Conservation (phyloP, 1,140 invertebrate genomes). For the Bursaphelenchus mucronatus region DNA sequence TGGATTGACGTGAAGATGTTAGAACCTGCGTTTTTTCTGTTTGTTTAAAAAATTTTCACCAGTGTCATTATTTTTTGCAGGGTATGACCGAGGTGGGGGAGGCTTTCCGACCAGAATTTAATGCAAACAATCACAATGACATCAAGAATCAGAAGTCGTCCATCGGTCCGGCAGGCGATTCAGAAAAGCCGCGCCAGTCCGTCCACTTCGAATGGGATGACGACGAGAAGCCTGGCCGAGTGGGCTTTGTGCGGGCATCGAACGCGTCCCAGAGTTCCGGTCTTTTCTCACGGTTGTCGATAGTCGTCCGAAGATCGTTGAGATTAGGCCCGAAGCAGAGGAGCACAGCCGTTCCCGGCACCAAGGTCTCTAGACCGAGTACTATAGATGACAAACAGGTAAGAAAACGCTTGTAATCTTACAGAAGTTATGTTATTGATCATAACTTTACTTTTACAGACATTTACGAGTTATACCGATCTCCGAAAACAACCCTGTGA, state of each 20-base stretch:
- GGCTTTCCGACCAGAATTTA: too few relatives aligned
- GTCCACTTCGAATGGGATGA: too few relatives aligned
- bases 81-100: too few relatives aligned
- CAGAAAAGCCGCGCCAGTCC: too few relatives aligned
- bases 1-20: too few relatives aligned
- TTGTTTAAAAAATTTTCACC: too few relatives aligned
- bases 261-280: slow-evolving; percentile 14
- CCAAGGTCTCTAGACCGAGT: neutral
- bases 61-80: too few relatives aligned
- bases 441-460: slow-evolving; percentile 16
- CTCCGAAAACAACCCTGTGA: slow-evolving; percentile 29
- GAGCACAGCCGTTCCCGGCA: slow-evolving; percentile 5
- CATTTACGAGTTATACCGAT: slow-evolving; percentile 28
- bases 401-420: slow-evolving; percentile 8
- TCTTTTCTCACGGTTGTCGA: slow-evolving; percentile 17
- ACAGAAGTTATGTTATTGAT: too few relatives aligned
- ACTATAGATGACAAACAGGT: slow-evolving; percentile 28
- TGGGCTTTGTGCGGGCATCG: neutral
- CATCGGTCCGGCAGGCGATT: too few relatives aligned
- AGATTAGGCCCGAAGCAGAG: slow-evolving; percentile 23
- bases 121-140: too few relatives aligned
- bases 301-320: slow-evolving; percentile 23
- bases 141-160: too few relatives aligned
- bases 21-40: too few relatives aligned
- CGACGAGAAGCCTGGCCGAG: neutral